Base-by-base conservation (phyloP, 2,797 vertebrate genomes). In the Sebastes hubbsi region DNA sequence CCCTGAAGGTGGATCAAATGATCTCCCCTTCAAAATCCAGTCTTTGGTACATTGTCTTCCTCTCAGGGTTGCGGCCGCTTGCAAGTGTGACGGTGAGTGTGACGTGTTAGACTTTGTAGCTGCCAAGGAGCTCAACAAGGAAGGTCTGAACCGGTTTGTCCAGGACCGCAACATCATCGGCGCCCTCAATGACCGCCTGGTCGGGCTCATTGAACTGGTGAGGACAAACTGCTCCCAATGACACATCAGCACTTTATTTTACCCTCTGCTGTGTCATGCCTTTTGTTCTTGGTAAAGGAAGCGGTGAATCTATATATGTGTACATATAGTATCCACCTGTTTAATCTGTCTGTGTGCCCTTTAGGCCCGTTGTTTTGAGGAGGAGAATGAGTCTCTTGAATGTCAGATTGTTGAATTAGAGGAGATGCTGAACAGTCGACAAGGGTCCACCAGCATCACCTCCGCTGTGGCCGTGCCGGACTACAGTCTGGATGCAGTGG, bases 161-260 rank as follows among this genome's bases (percentile, higher is more conserved):
- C 88, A 93, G 52, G 95, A 96, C 29, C 92, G 93, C 56, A 69
- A 62, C n/a, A 2, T 88, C 83, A 94, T 96, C 4, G 90, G 94
- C 4, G 66, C 87, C 59, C 95, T 96, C 46, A 96, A 96, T 7
- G 91, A 96, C 80, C 94, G 96, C 27, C 92, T 96, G 89, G 93
- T 91, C 27, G 78, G 77, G 30, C 90, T 96, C 11, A 95, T 96
- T 75, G 86, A 96, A 38, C 82, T 95, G 95, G 95, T 96, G 87
- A 95, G 94, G 73, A 72, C 24, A 59, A 55, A 71, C 49, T 55
- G 36, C 66, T 75, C n/a, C 34, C 22, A 25, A 2, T 2, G 11
- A 71, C 8, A 46, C 63, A 36, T 62, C 16, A 69, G 38, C 69
- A 29, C 5, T 75, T 63, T 38, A 49, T 63, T 56, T 67, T 18